Evolutionary conservation across 2,113 vertebrate species (phyloP).

Genomic region (Cepphus grylle): DNA sequence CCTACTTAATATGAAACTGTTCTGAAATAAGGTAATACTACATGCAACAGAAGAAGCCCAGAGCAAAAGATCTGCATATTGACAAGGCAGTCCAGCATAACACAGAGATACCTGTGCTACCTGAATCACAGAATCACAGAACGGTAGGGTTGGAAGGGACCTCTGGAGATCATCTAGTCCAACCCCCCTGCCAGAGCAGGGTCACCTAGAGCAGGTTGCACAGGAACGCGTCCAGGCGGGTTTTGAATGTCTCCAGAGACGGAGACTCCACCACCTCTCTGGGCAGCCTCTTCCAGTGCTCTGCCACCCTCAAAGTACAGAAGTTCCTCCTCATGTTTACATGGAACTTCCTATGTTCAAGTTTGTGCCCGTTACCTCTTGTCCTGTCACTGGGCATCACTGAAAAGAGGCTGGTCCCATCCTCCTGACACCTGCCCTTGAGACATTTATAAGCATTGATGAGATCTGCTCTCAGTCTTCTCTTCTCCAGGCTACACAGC

Average conservation of each 20-base stretch:
- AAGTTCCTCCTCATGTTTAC: neutral
- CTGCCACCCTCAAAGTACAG: neutral
- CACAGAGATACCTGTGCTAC: neutral
- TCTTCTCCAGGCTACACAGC: no score
- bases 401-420: no score
- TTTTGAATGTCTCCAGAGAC: neutral
- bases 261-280: neutral
- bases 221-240: neutral
- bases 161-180: neutral
- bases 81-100: neutral
- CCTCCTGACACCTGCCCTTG: no score
- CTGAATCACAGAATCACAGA: neutral
- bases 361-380: no score
- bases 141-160: neutral
- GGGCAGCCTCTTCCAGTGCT: neutral
- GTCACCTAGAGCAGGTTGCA: neutral
- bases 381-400: no score
- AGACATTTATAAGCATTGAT: no score
- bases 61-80: neutral
- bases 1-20: conserved; percentile 8
- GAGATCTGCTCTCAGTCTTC: no score
- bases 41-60: neutral
- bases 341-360: neutral
- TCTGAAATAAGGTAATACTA: neutral
- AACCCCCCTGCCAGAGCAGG: neutral